Evolutionary conservation across 2,888 invertebrate species (phyloP), one percentile per base, ranked within the genome.

Genomic region (Latrodectus hesperus): DNA sequence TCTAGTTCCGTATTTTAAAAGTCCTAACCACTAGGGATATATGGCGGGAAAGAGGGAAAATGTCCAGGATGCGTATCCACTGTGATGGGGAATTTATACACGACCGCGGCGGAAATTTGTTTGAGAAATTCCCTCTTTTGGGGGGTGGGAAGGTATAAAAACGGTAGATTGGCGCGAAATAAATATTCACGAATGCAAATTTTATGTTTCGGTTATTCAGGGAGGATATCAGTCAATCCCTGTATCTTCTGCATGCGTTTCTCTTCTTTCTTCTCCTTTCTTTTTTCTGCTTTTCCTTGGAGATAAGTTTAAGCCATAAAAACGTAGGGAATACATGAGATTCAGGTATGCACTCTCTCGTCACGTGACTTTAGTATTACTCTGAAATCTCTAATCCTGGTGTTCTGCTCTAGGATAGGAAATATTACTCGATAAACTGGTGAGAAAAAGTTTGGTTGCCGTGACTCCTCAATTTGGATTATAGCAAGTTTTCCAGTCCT

Each of bases 101-200:
- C 49, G 64, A 80, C 72, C 22, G 72, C 51, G 12, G 17, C 52
- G 16, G 80, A 65, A 80, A 72, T 80, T 80, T 80, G 72, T 67
- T 72, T 77, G 77, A 77, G 67, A 77, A 67, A 22, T 38, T 22
- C 77, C 68, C 68, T 22, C 22, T 65, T 64, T 22, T 55, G 55
- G 16, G 55, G 67, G 11, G 67, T 14, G 52, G 9, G 52, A 17
- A 26, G 68, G 52, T 38, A 17, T 51, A 53, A 53, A 67, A 53
- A 51, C 22, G 52, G 52, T 68, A 52, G 53, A 22, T 55, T 73
- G n/a, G 77, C 68, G 77, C 12, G 55, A 76, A 83, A 83, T 83
- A 83, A 83, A 83, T 83, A 83, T 83, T 75, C 83, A 83, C 51
- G 76, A 83, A 83, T 83, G 83, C 73, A 83, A 83, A 83, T 83